A percentile compares a stretch with the other conserved stretches of the same genome.
phyloP scores from a whole-genome alignment of 2,888 invertebrate species.

The Zaprionus obscuricornis region DNA sequence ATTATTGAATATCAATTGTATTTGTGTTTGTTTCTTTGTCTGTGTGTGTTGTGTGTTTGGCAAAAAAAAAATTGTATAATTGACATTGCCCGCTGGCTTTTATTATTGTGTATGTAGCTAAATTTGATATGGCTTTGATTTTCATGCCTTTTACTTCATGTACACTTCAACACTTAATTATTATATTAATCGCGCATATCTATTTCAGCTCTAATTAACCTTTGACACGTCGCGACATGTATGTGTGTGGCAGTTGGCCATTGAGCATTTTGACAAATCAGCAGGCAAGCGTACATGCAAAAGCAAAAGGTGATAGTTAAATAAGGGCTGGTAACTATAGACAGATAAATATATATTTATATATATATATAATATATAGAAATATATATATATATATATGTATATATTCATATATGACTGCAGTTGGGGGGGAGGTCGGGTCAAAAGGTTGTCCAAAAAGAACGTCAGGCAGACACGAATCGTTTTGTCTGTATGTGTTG shows the following conservation, averaged over 20 bases:
- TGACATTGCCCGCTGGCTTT: too few relatives aligned
- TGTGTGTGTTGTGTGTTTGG: not conserved
- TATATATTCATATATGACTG: too few relatives aligned
- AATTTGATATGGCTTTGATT: slow-evolving; percentile 48
- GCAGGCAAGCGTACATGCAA: slow-evolving; percentile 47
- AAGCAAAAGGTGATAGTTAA: slow-evolving; percentile 45
- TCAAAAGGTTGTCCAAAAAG: slow-evolving; percentile 37
- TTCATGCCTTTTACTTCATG: slow-evolving; percentile 35
- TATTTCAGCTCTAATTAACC: slow-evolving; percentile 75
- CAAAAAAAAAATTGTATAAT: too few relatives aligned
- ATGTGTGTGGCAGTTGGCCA: slow-evolving; percentile 16
- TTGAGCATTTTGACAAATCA: slow-evolving; percentile 71
- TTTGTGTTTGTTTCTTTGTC: too few relatives aligned
- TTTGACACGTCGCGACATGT: slow-evolving; percentile 55
- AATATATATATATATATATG: too few relatives aligned
- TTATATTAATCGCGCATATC: slow-evolving; percentile 74
- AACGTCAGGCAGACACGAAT: slow-evolving; percentile 63
- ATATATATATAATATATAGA: too few relatives aligned
- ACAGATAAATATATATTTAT: too few relatives aligned
- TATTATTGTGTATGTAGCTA: not conserved
- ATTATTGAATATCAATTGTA: too few relatives aligned
- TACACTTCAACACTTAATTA: slow-evolving; percentile 74
- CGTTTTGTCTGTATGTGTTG: slow-evolving; percentile 41
- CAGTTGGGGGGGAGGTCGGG: not conserved
- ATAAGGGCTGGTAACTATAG: slow-evolving; percentile 30